A percentile compares a stretch with the other conserved stretches of the same genome.
Conservation (phyloP, 2,888 invertebrate genomes). For the Thymelicus lineola region DNA sequence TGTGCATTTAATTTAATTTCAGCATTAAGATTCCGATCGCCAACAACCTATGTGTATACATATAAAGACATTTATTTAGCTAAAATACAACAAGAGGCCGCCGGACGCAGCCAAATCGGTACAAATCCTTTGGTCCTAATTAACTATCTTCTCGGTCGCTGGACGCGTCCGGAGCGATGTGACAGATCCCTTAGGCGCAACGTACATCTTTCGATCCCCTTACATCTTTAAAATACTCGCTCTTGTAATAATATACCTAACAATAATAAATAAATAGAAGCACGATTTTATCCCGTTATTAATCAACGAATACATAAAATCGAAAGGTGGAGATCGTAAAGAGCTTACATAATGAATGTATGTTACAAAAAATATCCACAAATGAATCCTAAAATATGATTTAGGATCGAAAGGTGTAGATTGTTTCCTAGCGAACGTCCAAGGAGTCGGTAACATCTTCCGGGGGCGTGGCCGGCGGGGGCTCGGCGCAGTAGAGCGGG, state of each 20-base stretch:
- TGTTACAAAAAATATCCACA: too few relatives aligned
- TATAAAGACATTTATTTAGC: constrained; percentile 4
- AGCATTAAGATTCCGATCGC: constrained; percentile 3
- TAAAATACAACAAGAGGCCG: constrained; percentile 10
- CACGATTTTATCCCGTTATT: too few relatives aligned
- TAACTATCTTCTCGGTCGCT: not conserved
- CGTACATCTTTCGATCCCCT: not conserved
- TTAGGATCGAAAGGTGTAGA: not conserved
- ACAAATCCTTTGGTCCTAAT: constrained; percentile 12
- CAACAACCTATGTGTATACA: constrained; percentile 2
- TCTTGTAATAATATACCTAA: too few relatives aligned
- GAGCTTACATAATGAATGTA: too few relatives aligned
- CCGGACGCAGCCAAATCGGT: constrained; percentile 3
- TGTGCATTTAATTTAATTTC: not conserved
- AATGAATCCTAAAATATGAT: not conserved
- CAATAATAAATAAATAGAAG: too few relatives aligned
- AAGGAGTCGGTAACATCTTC: not conserved
- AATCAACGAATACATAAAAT: too few relatives aligned
- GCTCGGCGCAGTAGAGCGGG: constrained; percentile 54
- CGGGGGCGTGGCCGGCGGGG: not conserved
- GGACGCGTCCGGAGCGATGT: not conserved
- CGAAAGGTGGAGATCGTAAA: too few relatives aligned
- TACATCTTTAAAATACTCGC: not conserved
- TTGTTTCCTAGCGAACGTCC: not conserved
- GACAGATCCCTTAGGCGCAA: not conserved